These are phyloP conservation scores for Gasterosteus aculeatus DNA, from an alignment of 2,113 vertebrate species.

Conservation along the genomic window DNA sequence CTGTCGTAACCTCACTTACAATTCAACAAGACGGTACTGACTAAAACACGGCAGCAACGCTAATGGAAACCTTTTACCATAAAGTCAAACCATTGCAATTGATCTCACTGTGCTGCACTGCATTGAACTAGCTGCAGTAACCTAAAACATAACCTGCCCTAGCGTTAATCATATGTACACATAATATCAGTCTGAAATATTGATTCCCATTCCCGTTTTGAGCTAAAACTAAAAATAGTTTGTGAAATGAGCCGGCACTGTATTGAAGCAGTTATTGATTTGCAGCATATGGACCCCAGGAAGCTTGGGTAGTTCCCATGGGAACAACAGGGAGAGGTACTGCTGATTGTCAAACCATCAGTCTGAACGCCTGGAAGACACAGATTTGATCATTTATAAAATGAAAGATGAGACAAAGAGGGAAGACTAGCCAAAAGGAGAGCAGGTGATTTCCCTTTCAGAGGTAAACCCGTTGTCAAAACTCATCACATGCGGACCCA, in stretches of 20 bases:
- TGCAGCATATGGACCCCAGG: not conserved
- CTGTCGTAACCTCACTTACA: not conserved
- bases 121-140: not conserved
- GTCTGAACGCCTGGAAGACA: not conserved
- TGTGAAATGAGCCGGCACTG: not conserved
- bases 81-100: conserved; percentile 6
- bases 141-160: not conserved
- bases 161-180: not conserved
- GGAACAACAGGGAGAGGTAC: conserved; percentile 7
- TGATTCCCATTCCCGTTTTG: not conserved
- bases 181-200: not conserved
- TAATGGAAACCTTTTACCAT: conserved; percentile 44
- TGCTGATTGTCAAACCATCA: not conserved
- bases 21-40: conserved; percentile 28
- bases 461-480: not conserved
- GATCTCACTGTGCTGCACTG: not conserved
- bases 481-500: not conserved
- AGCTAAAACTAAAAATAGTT: not conserved
- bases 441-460: conserved; percentile 1
- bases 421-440: not conserved
- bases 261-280: conserved; percentile 55
- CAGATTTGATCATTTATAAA: conserved; percentile 28
- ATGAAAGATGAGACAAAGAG: not conserved
- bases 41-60: not conserved
- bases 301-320: conserved; percentile 26